phyloP scores from a whole-genome alignment of 1,140 invertebrate genomes.

The Drosophila kurseongensis region DNA sequence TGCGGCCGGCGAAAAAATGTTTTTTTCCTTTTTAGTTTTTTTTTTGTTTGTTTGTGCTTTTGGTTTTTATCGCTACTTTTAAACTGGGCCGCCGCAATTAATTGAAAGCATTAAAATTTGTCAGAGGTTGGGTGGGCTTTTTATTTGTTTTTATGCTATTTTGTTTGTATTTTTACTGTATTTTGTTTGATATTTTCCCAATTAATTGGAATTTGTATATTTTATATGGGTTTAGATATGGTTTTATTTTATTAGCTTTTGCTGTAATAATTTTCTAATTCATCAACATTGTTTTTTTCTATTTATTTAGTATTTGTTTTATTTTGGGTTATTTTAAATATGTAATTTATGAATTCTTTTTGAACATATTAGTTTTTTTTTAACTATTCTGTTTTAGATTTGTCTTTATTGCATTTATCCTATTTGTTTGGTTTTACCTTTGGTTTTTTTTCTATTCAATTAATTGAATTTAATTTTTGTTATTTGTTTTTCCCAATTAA shows the following conservation, averaged over 20 bases:
- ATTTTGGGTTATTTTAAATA: no score
- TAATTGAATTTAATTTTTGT: neutral
- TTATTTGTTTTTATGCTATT: slow-evolving; percentile 5
- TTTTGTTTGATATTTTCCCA: slow-evolving; percentile 13
- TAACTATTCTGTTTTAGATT: slow-evolving; percentile 4
- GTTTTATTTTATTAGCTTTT: neutral
- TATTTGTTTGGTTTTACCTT: no score
- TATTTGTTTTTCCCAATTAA: neutral
- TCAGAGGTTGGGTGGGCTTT: slow-evolving; percentile 20
- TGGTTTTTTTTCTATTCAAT: no score
- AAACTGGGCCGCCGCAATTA: slow-evolving; percentile 53
- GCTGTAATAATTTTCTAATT: neutral
- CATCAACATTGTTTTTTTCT: neutral
- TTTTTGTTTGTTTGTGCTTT: slow-evolving; percentile 27
- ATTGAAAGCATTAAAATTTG: slow-evolving; percentile 65
- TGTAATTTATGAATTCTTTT: neutral
- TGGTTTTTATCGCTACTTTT: slow-evolving; percentile 51
- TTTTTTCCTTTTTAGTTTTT: slow-evolving; percentile 8
- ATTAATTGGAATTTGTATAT: neutral
- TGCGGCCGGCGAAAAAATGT: slow-evolving; percentile 25
- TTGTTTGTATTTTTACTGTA: slow-evolving; percentile 3
- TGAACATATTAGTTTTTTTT: neutral
- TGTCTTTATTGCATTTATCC: slow-evolving; percentile 1
- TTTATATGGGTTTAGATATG: neutral
- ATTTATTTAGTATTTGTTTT: no score